A percentile compares a stretch with the other conserved stretches of the same genome.
Evolutionary conservation across 2,113 vertebrate genomes (phyloP).

Genomic region (Xenopus borealis): DNA sequence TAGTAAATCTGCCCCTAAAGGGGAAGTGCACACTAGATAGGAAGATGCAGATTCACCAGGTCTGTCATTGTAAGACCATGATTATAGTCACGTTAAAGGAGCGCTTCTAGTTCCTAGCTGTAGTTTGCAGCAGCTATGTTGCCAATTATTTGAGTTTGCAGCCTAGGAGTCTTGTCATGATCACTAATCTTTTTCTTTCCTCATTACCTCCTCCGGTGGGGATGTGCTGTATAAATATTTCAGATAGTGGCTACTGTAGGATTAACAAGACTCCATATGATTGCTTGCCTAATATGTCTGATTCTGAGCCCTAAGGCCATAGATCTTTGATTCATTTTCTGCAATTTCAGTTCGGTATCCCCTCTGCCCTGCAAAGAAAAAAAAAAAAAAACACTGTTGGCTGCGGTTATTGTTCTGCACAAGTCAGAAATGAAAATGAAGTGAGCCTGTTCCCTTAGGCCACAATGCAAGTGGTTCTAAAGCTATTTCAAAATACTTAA

Average conservation of each 20-base stretch:
- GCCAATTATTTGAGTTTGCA: no score
- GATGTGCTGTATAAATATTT: constrained; percentile 38
- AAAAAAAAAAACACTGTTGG: not conserved
- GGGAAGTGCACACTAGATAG: no score
- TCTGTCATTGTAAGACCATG: no score
- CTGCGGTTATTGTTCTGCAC: constrained; percentile 21
- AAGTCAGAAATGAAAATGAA: constrained; percentile 41
- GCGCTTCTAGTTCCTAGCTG: no score
- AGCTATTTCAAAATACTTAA: constrained; percentile 31
- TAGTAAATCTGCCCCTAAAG: accelerated
- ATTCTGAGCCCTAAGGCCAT: constrained; percentile 21
- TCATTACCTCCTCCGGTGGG: not conserved
- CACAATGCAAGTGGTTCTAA: constrained; percentile 33
- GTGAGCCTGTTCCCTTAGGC: constrained; percentile 27
- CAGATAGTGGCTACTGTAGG: constrained; percentile 8
- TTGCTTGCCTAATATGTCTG: constrained; percentile 24
- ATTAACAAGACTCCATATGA: constrained; percentile 10
- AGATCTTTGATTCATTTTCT: constrained; percentile 27
- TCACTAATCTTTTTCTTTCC: not conserved
- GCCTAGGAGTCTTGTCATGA: no score
- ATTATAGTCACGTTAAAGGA: no score
- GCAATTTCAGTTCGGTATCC: constrained; percentile 23
- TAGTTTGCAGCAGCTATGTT: no score
- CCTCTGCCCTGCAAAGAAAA: constrained; percentile 19
- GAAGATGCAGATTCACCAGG: no score